Base-by-base conservation (phyloP, 2,113 vertebrate genomes). In the Pygoscelis adeliae region DNA sequence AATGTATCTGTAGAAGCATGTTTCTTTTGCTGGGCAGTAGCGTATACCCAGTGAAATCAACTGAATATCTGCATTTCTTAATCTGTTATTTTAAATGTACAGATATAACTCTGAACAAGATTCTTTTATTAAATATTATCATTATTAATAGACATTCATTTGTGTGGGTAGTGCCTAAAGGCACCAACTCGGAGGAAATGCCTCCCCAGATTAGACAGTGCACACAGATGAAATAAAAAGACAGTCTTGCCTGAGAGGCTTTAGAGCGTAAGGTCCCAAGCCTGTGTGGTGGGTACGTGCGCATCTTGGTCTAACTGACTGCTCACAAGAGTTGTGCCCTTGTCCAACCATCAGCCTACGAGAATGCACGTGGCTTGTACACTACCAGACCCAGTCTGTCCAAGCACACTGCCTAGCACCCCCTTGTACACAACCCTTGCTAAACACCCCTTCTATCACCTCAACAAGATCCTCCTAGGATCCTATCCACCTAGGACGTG, bases 61-160 rank as follows among this genome's bases (percentile, higher is more conserved):
- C 27, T 9, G 38, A 81, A 27, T 78, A 83, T 29, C n/a, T 44
- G 32, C 47, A 85, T 90, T 90, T 93, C 50, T 82, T 8, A 1
- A 87, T 85, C 76, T 85, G n/a, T 56, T 85, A 55, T 72, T 87
- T 91, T 61, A 82, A 79, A 63, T 63, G 38, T 74, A 59, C 18
- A 80, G 29, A 59, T 56, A 70, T 17, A 95, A 61, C 52, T 59
- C 11, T n/a, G 52, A 86, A 93, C 50, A 83, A 63, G 79, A 87
- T 79, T 80, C 9, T 79, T 93, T 87, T 47, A 82, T 89, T 93
- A 92, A 95, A 95, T 96, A 92, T 83, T 95, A 78, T 78, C 74
- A 78, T 88, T 96, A 93, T 92, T 96, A 97, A 89, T 22, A 97
- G 93, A 77, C n/a, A 76, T 21, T 94, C 46, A 79, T 89, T 93